Base-by-base conservation (phyloP, 1,140 invertebrate genomes). In the Bombus soroeensis region DNA sequence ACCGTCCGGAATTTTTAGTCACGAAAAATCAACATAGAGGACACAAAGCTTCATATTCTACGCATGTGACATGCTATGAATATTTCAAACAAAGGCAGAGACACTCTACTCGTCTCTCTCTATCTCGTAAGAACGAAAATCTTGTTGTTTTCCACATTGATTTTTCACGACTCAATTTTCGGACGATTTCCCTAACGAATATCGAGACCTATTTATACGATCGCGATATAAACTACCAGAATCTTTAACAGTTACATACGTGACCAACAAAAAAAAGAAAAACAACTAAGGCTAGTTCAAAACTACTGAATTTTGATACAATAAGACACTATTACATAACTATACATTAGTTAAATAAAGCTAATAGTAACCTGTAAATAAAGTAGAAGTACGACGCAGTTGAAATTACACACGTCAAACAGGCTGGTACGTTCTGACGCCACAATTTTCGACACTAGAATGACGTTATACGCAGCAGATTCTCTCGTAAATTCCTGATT, bases 361-460 rank as follows among this genome's bases (percentile, higher is more conserved):
- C 0, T 62, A n/a, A 62, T 62, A 62, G 28, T 62, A n/a, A 62
- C 28, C 59, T 62, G 1, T 12, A 5, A 62, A 62, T 62, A 18
- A 5, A 53, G 47, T 53, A 53, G 47, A 62, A 62, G 5, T n/a
- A n/a, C 12, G 59, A 62, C 25, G 59, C 28, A 62, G 3, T 62
- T 62, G 59, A 62, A n/a, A 5, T 62, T 13, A 62, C 2, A n/a
- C 3, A n/a, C 9, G 57, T 28, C 25, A 28, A 59, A 59, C 10
- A 59, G 3, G 12, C 3, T 5, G 4, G 0, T 12, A 62, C 25
- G 4, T 62, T 3, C 59, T 13, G 0, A 28, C 10, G 3, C 28
- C 12, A 62, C 59, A 28, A 62, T 13, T 62, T 62, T 62, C 59
- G 12, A n/a, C 28, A n/a, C 9, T n/a, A 62, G 10, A 62, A 10